Evolutionary conservation across 2,888 invertebrate species (phyloP).

Genomic region (Apoda limacodes): DNA sequence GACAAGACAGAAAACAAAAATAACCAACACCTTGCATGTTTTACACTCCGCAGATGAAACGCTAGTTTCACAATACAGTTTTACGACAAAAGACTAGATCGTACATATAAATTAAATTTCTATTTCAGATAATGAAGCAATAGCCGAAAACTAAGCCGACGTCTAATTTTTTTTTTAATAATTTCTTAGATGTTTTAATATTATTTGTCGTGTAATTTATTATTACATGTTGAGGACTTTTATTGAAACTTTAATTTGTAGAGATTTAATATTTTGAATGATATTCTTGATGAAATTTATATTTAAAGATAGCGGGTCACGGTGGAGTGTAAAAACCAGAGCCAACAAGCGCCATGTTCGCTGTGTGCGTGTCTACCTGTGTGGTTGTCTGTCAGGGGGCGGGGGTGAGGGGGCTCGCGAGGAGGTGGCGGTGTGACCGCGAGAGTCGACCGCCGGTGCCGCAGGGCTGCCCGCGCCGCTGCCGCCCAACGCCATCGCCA

Average conservation of each 20-base stretch:
- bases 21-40: slow-evolving; percentile 46
- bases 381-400: slow-evolving; percentile 56
- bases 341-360: slow-evolving; percentile 52
- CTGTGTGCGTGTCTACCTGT: slow-evolving; percentile 64
- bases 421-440: slow-evolving; percentile 50
- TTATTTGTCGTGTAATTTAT: neutral
- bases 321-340: slow-evolving; percentile 48
- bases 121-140: too few relatives aligned
- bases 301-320: slow-evolving; percentile 3
- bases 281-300: too few relatives aligned
- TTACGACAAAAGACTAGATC: too few relatives aligned
- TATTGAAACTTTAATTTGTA: neutral
- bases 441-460: slow-evolving; percentile 36
- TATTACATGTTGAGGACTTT: slow-evolving; percentile 5
- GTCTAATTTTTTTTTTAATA: too few relatives aligned
- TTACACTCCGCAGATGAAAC: slow-evolving; percentile 26
- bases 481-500: slow-evolving; percentile 68
- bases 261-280: slow-evolving; percentile 1
- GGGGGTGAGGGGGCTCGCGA: slow-evolving; percentile 60
- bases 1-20: slow-evolving; percentile 24
- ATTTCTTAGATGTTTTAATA: too few relatives aligned
- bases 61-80: slow-evolving; percentile 30
- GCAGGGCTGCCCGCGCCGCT: slow-evolving; percentile 56
- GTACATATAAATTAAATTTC: too few relatives aligned
- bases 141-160: too few relatives aligned